Base-by-base conservation (phyloP, 2,113 vertebrate genomes). In the Nerophis lumbriciformis region DNA sequence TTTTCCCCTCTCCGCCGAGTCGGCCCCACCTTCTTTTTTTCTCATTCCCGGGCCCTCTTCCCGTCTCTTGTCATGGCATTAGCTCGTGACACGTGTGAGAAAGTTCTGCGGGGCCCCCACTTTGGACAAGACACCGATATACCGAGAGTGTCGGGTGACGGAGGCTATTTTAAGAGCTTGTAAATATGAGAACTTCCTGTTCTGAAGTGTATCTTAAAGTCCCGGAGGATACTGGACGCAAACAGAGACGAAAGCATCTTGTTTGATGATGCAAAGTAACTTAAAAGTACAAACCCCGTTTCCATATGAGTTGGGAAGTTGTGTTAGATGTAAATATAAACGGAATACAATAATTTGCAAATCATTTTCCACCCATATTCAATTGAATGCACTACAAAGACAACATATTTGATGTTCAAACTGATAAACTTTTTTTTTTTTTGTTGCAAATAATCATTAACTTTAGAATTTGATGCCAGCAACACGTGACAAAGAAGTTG, bases 141-240 rank as follows among this genome's bases (percentile, higher is more conserved):
- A 83, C 67, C 81, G 69, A 83, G 82, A 88, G 88, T 81, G 88
- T 80, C 78, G 80, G 69, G 53, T 80, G 83, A 88, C 72, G 44
- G 28, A 47, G 63, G 76, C 85, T 90, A 90, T 91, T 90, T 90
- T 69, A 53, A 83, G 84, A 84, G 66, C 82, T 78, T 81, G 85
- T 88, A 88, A 91, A 90, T 88, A 88, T 82, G 87, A 87, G 83
- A 88, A 88, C 86, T 89, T 90, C 88, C 87, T 90, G 82, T 80
- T 64, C 78, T 74, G 73, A 86, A 84, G 78, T 67, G 55, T 73
- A 81, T 88, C 81, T 28, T 78, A 72, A 79, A 80, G 75, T 80
- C 81, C 71, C 66, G 39, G 57, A 66, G 78, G 73, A 85, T 81
- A 82, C 75, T 79, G 10, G 48, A n/a, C 49, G 42, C 56, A 59